These are phyloP conservation scores for Patella pellucida DNA, from an alignment of 2,888 invertebrate genomes.

Conservation along the genomic window DNA sequence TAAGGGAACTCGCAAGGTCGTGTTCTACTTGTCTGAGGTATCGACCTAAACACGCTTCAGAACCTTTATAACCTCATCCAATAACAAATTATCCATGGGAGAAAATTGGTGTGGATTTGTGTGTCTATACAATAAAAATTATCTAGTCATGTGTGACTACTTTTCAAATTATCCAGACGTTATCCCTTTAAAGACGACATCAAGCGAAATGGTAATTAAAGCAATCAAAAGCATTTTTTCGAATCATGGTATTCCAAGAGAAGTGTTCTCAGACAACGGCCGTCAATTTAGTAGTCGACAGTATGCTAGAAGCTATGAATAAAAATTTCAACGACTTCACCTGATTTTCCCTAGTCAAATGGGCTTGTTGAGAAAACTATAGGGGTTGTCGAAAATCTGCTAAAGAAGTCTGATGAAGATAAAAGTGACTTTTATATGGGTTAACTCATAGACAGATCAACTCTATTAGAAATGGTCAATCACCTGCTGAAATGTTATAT, in stretches of 20 bases:
- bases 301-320: background rate
- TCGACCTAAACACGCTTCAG: too few relatives aligned
- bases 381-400: constrained; percentile 26
- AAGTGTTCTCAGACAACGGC: background rate
- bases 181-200: background rate
- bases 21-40: too few relatives aligned
- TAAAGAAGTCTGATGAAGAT: constrained; percentile 26
- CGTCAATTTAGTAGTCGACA: background rate
- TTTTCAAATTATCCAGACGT: constrained; percentile 13
- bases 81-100: too few relatives aligned
- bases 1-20: too few relatives aligned
- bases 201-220: background rate
- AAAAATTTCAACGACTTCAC: too few relatives aligned
- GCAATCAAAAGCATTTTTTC: background rate
- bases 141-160: constrained; percentile 14
- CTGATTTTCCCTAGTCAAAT: constrained; percentile 27
- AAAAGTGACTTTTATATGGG: constrained; percentile 18
- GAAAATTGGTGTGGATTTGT: constrained; percentile 23
- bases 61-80: too few relatives aligned
- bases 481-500: constrained; percentile 32
- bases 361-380: constrained; percentile 30
- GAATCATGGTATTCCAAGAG: background rate
- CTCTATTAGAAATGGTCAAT: constrained; percentile 23
- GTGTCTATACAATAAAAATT: constrained; percentile 20
- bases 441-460: constrained; percentile 28